phyloP scores from a whole-genome alignment of 2,797 vertebrate species.

The Paratrypauchen microcephalus region DNA sequence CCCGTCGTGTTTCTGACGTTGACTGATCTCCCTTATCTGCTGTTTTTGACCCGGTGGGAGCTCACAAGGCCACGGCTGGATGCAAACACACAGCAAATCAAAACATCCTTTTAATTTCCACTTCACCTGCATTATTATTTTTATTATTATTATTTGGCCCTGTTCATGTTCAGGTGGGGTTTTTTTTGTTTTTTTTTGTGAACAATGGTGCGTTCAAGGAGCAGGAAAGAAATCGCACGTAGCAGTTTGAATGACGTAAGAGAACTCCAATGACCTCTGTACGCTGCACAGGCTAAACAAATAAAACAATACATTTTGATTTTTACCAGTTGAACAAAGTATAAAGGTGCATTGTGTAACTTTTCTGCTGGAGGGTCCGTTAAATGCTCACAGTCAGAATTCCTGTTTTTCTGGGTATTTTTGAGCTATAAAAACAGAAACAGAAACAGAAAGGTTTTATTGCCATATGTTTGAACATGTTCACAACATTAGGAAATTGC shows the following conservation, averaged over 20 bases:
- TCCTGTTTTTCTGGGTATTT: too few relatives aligned
- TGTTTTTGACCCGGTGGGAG: slow-evolving; percentile 67
- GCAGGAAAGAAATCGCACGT: slow-evolving; percentile 77
- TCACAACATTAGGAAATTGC: too few relatives aligned
- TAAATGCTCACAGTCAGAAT: too few relatives aligned
- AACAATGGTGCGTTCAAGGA: slow-evolving; percentile 69
- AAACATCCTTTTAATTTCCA: slow-evolving; percentile 48
- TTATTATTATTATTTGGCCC: slow-evolving; percentile 32
- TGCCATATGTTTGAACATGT: too few relatives aligned
- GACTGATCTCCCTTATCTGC: slow-evolving; percentile 62
- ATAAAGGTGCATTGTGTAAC: too few relatives aligned
- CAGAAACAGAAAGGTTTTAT: too few relatives aligned
- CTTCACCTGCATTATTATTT: slow-evolving; percentile 17
- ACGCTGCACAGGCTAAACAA: too few relatives aligned
- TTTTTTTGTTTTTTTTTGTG: slow-evolving; percentile 71
- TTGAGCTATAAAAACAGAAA: too few relatives aligned
- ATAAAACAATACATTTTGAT: neutral
- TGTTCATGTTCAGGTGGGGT: slow-evolving; percentile 63
- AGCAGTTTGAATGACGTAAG: slow-evolving; percentile 52
- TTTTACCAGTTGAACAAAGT: too few relatives aligned
- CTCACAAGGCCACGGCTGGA: slow-evolving; percentile 61
- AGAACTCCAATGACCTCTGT: slow-evolving; percentile 44
- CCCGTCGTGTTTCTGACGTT: neutral
- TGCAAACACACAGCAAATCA: slow-evolving; percentile 66
- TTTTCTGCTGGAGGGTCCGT: too few relatives aligned